Base-by-base conservation (phyloP, 2,888 invertebrate species). In the Sycophila texana region DNA sequence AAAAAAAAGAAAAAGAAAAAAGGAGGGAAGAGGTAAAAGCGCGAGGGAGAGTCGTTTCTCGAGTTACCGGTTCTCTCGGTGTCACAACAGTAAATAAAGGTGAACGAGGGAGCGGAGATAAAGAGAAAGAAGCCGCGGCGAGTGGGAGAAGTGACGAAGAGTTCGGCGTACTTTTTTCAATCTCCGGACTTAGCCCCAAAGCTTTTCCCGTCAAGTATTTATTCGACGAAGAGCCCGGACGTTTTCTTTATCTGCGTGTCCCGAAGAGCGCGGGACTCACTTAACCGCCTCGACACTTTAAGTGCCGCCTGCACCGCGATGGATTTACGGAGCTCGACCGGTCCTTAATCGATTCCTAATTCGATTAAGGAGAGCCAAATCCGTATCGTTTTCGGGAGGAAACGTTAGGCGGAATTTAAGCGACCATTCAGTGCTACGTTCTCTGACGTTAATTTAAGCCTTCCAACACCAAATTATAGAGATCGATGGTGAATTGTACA, bases 341-440 rank as follows among this genome's bases (percentile, higher is more conserved):
- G 2, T 26, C 20, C 60, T 75, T 68, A 57, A 77, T 77, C 77
- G 77, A 77, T 77, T 71, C 30, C 65, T 77, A 77, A 77, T 77
- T 77, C 77, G 70, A 77, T 77, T 65, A 71, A 30, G n/a, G 13
- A 51, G 51, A 60, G 49, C 47, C 22, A 22, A 22, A 61, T 26
- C 57, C 57, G 20, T n/a, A 20, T 20, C 18, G 13, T 18, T 57
- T n/a, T n/a, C 57, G 2, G 18, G 2, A 12, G 57, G 20, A 57
- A 12, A 12, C 7, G n/a, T 20, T 7, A 39, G 5, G 0, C 39
- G 5, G 39, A 39, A 39, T 39, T 39, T 39, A 39, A 4, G 39
- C 7, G 39, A 39, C 39, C 0, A 2, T 2, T 39, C 39, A 4
- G 39, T 39, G 39, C 39, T 39, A 7, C 39, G 4, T 39, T 5